These are phyloP conservation scores for Amorpha juglandis DNA, from an alignment of 2,888 invertebrate species.

Conservation along the genomic window DNA sequence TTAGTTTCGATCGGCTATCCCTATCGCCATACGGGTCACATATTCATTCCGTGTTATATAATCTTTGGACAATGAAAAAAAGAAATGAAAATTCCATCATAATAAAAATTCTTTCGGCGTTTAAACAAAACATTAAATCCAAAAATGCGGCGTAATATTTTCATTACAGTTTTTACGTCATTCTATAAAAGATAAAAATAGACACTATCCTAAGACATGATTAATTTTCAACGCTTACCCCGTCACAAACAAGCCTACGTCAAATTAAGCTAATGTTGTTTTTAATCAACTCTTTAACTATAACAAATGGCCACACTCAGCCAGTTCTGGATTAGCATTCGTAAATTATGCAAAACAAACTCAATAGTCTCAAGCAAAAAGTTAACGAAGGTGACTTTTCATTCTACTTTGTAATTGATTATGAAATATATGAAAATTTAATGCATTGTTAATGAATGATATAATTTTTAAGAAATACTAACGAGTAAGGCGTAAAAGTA, in stretches of 20 bases:
- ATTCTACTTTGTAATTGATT: not conserved
- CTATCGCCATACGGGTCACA: no score
- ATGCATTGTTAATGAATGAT: not conserved
- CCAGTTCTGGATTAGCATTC: conserved; percentile 12
- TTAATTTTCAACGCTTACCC: conserved; percentile 8
- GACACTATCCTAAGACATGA: not conserved
- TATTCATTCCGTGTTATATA: no score
- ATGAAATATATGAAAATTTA: not conserved
- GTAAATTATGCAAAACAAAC: conserved; percentile 13
- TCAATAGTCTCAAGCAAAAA: not conserved
- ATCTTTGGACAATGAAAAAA: no score
- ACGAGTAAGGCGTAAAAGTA: no score
- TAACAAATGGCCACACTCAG: conserved; percentile 15
- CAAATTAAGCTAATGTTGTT: conserved; percentile 21
- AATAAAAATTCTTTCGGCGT: no score
- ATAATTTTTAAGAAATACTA: no score
- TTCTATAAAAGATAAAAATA: not conserved
- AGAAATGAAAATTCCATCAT: no score
- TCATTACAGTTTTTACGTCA: not conserved
- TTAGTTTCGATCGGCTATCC: no score
- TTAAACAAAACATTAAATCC: no score
- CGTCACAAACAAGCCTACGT: conserved; percentile 20
- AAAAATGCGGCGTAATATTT: not conserved
- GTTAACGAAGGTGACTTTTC: not conserved
- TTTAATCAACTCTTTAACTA: conserved; percentile 22